Evolutionary conservation across 2,113 vertebrate genomes (phyloP), one percentile per base, ranked within the genome.

Genomic region (Planiliza haematocheilus): DNA sequence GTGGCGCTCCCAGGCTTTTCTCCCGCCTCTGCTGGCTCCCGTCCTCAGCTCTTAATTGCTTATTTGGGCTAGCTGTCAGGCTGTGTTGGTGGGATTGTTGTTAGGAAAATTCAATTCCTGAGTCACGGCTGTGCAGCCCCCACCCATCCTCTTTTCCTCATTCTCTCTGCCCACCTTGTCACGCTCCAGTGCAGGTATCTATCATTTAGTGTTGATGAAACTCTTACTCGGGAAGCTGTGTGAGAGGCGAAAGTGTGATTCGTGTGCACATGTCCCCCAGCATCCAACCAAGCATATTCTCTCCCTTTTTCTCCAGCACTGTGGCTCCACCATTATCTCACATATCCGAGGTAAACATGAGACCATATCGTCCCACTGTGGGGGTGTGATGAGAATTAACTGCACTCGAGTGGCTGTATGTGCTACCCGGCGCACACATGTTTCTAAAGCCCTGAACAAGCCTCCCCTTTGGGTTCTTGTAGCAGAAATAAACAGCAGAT

Each of bases 31-130:
- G 55, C 85, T 70, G 57, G 76, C 70, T 85, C 52, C 59, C 16
- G 11, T 87, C 72, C 83, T 63, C 63, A 7, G 66, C 66, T 84
- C 71, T 80, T 92, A 92, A 92, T 91, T 91, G 89, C 79, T 88
- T 88, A 89, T 89, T 85, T 86, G 85, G 81, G 74, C 83, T 59
- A 21, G 79, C 83, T 84, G 81, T 90, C 88, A 75, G 79, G 42
- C 81, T 57, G 76, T 62, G 70, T 81, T 74, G 79, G 78, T 77
- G 52, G 75, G 78, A 74, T 85, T 77, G 79, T 85, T 77, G 84
- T 75, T 81, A 86, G 65, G 75, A 79, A 57, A 70, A 77, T 17
- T 18, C 67, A 68, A 51, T 77, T 63, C 71, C 84, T 80, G 79
- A 87, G 80, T 90, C 87, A 89, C 50, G 80, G 46, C 67, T 34